Evolutionary conservation across 2,888 invertebrate species (phyloP), one percentile per base, ranked within the genome.

Genomic region (Minunthozetes semirufus): DNA sequence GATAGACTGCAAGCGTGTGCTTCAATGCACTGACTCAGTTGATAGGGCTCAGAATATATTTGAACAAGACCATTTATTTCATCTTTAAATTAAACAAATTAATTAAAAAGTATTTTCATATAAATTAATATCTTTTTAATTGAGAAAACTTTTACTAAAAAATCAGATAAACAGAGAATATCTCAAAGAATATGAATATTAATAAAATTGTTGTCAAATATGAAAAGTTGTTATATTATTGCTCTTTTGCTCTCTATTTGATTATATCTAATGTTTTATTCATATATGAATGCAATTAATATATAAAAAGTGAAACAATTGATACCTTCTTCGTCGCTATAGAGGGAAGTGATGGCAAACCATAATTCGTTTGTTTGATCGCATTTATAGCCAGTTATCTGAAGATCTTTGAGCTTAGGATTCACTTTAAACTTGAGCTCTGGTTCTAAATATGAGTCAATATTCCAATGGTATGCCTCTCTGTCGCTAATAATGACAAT

Each of bases 261-360:
- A 33, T 33, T 33, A 33, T 33, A 33, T 33, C 33, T 33, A 33
- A 33, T 33, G 33, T 33, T 33, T 33, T 33, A 33, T 33, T 33
- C 33, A 33, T 33, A 33, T 3, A 33, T 33, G 8, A 33, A 33
- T 33, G 4, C 33, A 33, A n/a, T 33, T 33, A 33, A 3, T 48
- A 17, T 48, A 48, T 48, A 48, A 8, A 15, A 2, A 15, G 4
- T 8, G 1, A n/a, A 53, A 27, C 19, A 19, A 61, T 27, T 27
- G 61, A 61, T 74, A 74, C 74, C 74, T 50, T 74, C 74, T 17
- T 73, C 73, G 19, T 74, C 74, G 27, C 29, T 11, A 22, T 66
- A 74, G 25, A 74, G 74, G 11, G 74, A 33, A n/a, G 56, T 42
- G 8, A 74, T 42, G 27, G 74, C 74, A 48, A 25, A 74, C 74